Conservation (phyloP, 2,113 vertebrate genomes). For the Malaclemys terrapin region DNA sequence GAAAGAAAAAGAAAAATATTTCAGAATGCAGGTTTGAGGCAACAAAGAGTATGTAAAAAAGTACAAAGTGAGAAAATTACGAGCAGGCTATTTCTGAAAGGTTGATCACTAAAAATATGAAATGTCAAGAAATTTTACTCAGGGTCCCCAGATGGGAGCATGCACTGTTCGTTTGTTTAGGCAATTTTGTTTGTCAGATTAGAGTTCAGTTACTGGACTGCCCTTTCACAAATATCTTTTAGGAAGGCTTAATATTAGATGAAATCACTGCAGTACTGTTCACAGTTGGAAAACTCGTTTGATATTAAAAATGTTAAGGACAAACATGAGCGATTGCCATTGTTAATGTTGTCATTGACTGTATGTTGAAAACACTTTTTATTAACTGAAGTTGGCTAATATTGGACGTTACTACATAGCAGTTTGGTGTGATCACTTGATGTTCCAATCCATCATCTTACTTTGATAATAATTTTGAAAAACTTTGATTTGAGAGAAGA, state of each 20-base stretch:
- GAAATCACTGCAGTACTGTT: slow-evolving; percentile 12
- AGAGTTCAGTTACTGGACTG: background rate
- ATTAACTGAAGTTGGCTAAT: background rate
- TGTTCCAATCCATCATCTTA: slow-evolving; percentile 19
- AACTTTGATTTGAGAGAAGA: background rate
- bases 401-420: background rate
- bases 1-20: background rate
- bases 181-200: slow-evolving; percentile 4
- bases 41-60: background rate
- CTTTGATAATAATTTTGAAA: slow-evolving; percentile 4
- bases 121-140: background rate
- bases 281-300: slow-evolving; percentile 38
- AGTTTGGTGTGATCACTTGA: background rate
- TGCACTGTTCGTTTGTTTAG: background rate
- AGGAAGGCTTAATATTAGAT: slow-evolving; percentile 19
- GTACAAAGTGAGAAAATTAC: background rate
- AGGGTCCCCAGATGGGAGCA: background rate
- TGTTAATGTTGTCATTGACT: slow-evolving; percentile 22
- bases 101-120: background rate
- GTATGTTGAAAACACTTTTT: background rate
- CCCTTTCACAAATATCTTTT: slow-evolving; percentile 3
- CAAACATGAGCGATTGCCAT: background rate
- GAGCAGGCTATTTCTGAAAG: background rate
- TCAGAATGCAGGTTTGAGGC: background rate
- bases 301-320: slow-evolving; percentile 11